A percentile compares a stretch with the other conserved stretches of the same genome.
These are phyloP conservation scores for Formica aserva DNA, from an alignment of 2,888 invertebrate genomes.

Conservation along the genomic window DNA sequence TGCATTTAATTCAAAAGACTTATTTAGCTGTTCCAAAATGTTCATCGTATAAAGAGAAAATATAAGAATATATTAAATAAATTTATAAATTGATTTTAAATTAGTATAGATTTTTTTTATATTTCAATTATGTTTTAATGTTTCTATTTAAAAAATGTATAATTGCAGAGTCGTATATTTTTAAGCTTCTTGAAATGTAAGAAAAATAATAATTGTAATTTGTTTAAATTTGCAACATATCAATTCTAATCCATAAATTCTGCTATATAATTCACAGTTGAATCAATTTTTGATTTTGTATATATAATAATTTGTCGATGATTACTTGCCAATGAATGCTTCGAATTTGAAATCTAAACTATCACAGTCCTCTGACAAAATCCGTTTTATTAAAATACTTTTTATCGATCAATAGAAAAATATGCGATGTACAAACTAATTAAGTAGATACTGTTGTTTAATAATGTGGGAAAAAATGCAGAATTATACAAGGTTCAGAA, in stretches of 20 bases:
- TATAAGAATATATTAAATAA: background rate
- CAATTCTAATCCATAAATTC: background rate
- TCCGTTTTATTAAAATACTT: constrained; percentile 21
- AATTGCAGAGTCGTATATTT: background rate
- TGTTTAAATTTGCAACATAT: background rate
- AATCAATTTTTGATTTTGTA: background rate
- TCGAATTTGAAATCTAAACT: constrained; percentile 1
- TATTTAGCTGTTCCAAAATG: background rate
- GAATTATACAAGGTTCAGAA: constrained; percentile 11
- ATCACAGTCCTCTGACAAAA: background rate
- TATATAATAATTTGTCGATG: background rate
- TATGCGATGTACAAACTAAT: background rate
- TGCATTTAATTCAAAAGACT: background rate
- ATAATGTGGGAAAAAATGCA: constrained; percentile 8
- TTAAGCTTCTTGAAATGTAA: background rate
- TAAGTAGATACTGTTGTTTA: constrained; percentile 7
- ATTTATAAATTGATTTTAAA: constrained; percentile 3
- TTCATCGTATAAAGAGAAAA: background rate
- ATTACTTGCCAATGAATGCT: background rate
- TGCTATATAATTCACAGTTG: background rate
- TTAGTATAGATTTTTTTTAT: background rate
- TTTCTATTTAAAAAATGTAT: background rate
- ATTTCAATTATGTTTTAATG: background rate
- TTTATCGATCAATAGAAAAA: background rate
- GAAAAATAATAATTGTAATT: background rate